Percentiles rank a stretch among this genome's conserved stretches.
Evolutionary conservation across 2,888 invertebrate species (phyloP).

Genomic region (Eupithecia insigniata): DNA sequence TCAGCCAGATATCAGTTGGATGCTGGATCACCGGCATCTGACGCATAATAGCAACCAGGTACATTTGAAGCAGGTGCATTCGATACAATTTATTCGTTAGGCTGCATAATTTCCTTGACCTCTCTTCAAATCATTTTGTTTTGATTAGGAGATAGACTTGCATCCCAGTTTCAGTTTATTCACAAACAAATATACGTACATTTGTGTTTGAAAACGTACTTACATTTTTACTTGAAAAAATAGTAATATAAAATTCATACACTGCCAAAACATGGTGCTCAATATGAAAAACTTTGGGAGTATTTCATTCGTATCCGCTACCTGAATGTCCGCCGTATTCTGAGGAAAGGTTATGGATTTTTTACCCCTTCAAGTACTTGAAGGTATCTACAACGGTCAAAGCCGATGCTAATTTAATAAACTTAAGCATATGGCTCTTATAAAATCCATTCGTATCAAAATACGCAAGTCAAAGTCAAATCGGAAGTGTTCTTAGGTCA

Average conservation of each 20-base stretch:
- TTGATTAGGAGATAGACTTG: not conserved
- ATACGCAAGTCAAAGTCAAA: no score
- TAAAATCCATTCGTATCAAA: not conserved
- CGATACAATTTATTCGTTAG: not conserved
- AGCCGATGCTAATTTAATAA: no score
- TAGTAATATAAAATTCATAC: no score
- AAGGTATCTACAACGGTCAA: no score
- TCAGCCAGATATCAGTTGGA: conserved; percentile 77
- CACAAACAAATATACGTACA: no score
- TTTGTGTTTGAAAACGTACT: no score
- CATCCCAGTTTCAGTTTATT: no score
- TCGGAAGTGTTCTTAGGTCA: no score
- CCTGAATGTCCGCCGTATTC: not conserved
- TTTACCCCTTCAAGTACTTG: no score
- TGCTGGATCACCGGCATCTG: conserved; percentile 75
- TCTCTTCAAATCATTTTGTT: not conserved
- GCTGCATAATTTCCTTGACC: not conserved
- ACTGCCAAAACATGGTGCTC: not conserved
- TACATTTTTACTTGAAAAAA: no score
- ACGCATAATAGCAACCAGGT: conserved; percentile 80
- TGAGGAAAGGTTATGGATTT: not conserved
- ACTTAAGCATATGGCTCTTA: not conserved
- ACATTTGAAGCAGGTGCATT: not conserved
- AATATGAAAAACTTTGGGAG: not conserved
- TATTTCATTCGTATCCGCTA: no score